These are phyloP conservation scores for Apostichopus parvimensis DNA, from an alignment of 35 echinoderm and acorn worm genomes.

Conservation along the genomic window DNA sequence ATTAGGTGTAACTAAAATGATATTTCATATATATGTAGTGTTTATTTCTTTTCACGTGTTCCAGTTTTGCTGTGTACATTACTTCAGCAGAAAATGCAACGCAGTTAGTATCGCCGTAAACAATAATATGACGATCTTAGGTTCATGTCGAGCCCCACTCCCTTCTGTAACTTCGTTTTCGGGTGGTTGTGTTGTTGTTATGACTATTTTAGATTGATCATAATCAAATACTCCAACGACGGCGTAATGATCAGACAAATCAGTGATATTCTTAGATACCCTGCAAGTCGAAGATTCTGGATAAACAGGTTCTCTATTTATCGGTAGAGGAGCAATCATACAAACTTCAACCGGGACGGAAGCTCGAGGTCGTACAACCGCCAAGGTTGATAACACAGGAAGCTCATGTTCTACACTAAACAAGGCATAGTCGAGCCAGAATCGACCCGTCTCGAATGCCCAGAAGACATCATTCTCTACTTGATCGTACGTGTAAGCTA, in stretches of 20 bases:
- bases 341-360: slow-evolving; percentile 67
- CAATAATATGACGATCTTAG: background rate
- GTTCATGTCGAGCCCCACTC: background rate
- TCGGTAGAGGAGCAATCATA: slow-evolving; percentile 26
- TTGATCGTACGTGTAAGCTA: slow-evolving; percentile 71
- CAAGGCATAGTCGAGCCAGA: slow-evolving; percentile 88
- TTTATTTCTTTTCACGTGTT: too few species aligned
- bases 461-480: slow-evolving; percentile 68
- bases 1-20: too few species aligned
- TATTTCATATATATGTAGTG: too few species aligned
- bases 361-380: slow-evolving; percentile 61
- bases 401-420: slow-evolving; percentile 66
- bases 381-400: slow-evolving; percentile 45
- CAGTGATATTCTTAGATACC: slow-evolving; percentile 42
- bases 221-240: slow-evolving; percentile 68
- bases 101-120: background rate
- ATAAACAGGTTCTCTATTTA: slow-evolving; percentile 39
- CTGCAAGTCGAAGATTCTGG: slow-evolving; percentile 33
- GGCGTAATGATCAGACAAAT: slow-evolving; percentile 75
- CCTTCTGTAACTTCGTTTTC: slow-evolving; percentile 19
- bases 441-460: background rate
- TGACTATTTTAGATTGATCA: background rate
- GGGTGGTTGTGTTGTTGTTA: background rate
- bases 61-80: background rate
- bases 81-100: background rate